A percentile compares a stretch with the other conserved stretches of the same genome.
phyloP scores from a whole-genome alignment of 2,888 invertebrate genomes.

The Ceraclea dissimilis region DNA sequence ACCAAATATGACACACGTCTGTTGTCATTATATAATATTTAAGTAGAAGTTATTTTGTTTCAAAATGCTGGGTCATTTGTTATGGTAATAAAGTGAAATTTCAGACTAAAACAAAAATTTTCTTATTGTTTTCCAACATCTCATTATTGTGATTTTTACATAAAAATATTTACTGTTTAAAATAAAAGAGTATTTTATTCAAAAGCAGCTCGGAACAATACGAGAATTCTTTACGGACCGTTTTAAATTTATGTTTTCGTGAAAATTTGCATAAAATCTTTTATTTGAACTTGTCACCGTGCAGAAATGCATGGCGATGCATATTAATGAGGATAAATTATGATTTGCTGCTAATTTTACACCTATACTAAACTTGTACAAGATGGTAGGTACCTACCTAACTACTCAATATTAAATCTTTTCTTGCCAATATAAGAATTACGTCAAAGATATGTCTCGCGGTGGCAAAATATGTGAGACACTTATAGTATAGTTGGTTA shows the following conservation, averaged over 20 bases:
- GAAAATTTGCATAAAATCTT: constrained; percentile 8
- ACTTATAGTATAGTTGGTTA: too few relatives aligned
- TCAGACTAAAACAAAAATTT: neutral
- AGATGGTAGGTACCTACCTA: too few relatives aligned
- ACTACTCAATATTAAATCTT: too few relatives aligned
- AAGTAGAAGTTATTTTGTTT: too few relatives aligned
- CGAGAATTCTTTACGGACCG: neutral
- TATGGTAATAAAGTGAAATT: constrained; percentile 18
- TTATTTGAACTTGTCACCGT: constrained; percentile 6
- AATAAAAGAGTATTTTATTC: constrained; percentile 11
- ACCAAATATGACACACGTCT: too few relatives aligned
- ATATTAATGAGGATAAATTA: constrained; percentile 2
- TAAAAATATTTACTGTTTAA: constrained; percentile 13
- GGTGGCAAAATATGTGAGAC: too few relatives aligned
- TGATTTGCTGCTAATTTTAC: neutral
- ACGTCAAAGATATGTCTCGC: too few relatives aligned
- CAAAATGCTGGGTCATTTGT: constrained; percentile 4
- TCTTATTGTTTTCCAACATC: neutral
- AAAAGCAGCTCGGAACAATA: constrained; percentile 7
- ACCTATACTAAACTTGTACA: too few relatives aligned
- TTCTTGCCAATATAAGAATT: too few relatives aligned
- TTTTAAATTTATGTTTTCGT: constrained; percentile 3
- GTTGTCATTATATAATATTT: too few relatives aligned
- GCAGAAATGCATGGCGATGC: constrained; percentile 4
- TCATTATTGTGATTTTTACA: constrained; percentile 4